Conservation (phyloP, 2,888 invertebrate genomes). For the Masnerella sp. region DNA sequence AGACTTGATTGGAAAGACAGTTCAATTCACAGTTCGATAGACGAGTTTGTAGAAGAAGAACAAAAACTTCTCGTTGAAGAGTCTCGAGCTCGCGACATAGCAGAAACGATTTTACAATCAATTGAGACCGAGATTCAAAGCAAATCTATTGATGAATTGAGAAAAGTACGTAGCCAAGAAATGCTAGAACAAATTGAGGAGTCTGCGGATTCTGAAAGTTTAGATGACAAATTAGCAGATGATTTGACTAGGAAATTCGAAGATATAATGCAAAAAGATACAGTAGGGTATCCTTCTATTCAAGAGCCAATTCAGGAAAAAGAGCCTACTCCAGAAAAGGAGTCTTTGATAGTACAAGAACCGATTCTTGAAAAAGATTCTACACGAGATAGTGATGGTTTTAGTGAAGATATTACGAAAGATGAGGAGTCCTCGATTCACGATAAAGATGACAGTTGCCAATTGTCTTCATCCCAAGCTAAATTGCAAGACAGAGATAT, state of each 20-base stretch:
- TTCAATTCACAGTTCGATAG: constrained; percentile 30
- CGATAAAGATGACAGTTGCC: constrained; percentile 68
- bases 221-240: constrained; percentile 71
- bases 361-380: constrained; percentile 66
- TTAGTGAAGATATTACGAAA: constrained; percentile 72
- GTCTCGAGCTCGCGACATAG: constrained; percentile 68
- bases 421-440: constrained; percentile 71
- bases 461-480: constrained; percentile 67
- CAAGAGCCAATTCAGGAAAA: constrained; percentile 66
- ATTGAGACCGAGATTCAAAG: constrained; percentile 71
- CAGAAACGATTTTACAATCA: constrained; percentile 71
- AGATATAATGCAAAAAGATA: constrained; percentile 66
- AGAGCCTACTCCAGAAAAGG: constrained; percentile 67
- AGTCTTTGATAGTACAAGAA: too few relatives aligned
- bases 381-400: constrained; percentile 68
- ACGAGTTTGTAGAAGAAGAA: constrained; percentile 50
- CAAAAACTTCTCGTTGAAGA: constrained; percentile 51
- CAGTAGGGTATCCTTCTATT: constrained; percentile 36
- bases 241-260: constrained; percentile 72
- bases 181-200: constrained; percentile 41
- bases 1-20: constrained; percentile 54
- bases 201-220: constrained; percentile 61
- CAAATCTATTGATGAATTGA: constrained; percentile 64
- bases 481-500: constrained; percentile 69
- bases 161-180: constrained; percentile 43